phyloP scores from a whole-genome alignment of 2,888 invertebrate species.

The Polydesmus complanatus region DNA sequence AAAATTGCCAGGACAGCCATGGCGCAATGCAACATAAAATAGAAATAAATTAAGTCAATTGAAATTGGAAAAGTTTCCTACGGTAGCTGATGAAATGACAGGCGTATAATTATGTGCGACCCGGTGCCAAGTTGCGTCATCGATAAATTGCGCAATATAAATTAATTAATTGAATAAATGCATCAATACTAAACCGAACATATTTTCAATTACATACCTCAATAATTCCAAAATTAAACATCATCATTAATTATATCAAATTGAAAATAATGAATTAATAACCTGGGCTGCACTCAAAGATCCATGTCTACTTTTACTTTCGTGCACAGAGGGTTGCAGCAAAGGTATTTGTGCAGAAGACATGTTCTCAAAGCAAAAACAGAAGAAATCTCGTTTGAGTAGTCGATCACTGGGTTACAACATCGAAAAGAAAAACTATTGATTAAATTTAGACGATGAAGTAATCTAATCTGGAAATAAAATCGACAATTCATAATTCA shows the following conservation, averaged over 20 bases:
- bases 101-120: too few relatives aligned
- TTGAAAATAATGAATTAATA: background rate
- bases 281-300: background rate
- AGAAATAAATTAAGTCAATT: too few relatives aligned
- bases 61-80: too few relatives aligned
- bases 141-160: background rate
- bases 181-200: too few relatives aligned
- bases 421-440: background rate
- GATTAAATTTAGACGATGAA: background rate
- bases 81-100: too few relatives aligned
- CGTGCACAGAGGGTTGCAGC: conserved; percentile 1
- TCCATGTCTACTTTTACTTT: conserved; percentile 1
- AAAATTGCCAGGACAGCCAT: too few relatives aligned
- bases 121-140: background rate
- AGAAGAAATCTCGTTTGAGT: background rate
- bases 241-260: background rate
- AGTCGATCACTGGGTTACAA: background rate
- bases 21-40: too few relatives aligned
- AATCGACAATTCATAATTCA: background rate
- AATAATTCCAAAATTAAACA: background rate
- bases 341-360: conserved; percentile 1
- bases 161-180: too few relatives aligned
- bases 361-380: background rate
- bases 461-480: background rate
- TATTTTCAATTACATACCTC: too few relatives aligned